Conservation (phyloP, 2,113 vertebrate genomes). For the Motacilla tschutschensis region DNA sequence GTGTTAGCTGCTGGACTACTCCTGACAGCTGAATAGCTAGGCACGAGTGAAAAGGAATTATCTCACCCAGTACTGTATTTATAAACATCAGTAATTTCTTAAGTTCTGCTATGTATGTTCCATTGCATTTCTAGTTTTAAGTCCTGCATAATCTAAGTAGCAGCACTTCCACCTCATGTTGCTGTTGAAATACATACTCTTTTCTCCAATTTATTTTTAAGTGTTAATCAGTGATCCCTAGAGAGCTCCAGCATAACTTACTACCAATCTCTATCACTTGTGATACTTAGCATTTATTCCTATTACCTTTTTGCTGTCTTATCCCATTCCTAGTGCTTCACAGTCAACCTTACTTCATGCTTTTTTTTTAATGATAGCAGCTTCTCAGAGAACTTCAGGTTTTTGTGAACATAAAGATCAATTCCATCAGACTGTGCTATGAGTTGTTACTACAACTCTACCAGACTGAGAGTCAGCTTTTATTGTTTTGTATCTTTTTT, state of each 20-base stretch:
- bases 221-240: neutral
- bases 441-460: neutral
- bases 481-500: neutral
- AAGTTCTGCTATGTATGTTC: neutral
- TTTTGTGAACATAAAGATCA: neutral
- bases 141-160: neutral
- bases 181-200: accelerated
- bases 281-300: neutral
- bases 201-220: neutral
- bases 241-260: neutral
- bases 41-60: accelerated
- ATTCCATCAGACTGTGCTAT: neutral
- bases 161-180: neutral
- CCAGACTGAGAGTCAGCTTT: neutral
- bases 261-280: neutral
- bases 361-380: neutral
- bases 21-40: neutral
- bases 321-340: neutral
- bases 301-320: neutral
- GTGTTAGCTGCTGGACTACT: neutral
- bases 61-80: neutral
- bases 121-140: neutral
- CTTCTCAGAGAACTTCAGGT: neutral
- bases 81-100: neutral
- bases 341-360: neutral